Evolutionary conservation across 2,888 invertebrate genomes (phyloP), one percentile per base, ranked within the genome.

Genomic region (Harpalus rubripes): DNA sequence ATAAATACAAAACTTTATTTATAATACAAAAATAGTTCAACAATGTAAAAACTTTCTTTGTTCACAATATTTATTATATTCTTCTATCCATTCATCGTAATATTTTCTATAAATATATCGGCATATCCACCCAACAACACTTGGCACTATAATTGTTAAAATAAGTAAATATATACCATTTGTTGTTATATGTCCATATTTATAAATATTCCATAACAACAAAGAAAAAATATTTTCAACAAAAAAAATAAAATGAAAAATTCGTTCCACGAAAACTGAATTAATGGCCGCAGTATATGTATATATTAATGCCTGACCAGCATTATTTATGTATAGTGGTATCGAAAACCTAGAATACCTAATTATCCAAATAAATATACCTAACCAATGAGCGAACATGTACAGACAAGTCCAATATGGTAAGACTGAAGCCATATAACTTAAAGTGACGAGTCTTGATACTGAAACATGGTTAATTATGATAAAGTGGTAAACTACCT

Each of bases 31-130:
- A 22, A 32, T 32, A 4, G 32, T 32, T 32, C 6, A 32, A 32
- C 32, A 32, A 32, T 32, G 41, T 15, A 74, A 15, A 15, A 76
- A 76, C 5, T 12, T 76, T 58, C 78, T 32, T 7, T 78, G 10
- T 26, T 58, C 22, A 39, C 78, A n/a, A 7, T 7, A 1, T 7
- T 58, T 2, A 26, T 32, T 32, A 78, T n/a, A 58, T 5, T 26
- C 15, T 12, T 18, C 16, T 0, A 78, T 32, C 78, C 59, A 78
- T 1, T 0, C 1, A 7, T 56, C 32, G 58, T 78, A 78, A 1
- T 58, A 22, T 8, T 6, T 58, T 26, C 78, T 78, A 58, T 78
- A 78, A 5, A 78, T 26, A 39, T 78, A 78, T 78, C 78, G 58
- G 32, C 56, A 78, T 7, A 26, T 8, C 32, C 56, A 78, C 0